phyloP scores from a whole-genome alignment of 2,113 vertebrate species.

The Coptodon rendalli region DNA sequence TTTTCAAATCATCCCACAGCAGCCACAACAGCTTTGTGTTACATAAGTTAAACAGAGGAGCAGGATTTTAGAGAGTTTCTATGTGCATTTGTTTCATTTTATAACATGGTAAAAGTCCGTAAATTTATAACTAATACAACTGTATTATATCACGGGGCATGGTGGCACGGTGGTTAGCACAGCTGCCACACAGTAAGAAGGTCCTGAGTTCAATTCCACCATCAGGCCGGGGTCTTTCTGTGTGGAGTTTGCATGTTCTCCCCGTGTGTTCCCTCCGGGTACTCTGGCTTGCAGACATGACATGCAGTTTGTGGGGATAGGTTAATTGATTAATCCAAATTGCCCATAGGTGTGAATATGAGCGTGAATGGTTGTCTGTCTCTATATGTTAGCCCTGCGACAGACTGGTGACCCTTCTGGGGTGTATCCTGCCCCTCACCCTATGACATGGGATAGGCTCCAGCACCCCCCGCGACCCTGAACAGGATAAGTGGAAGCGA shows the following conservation, averaged over 20 bases:
- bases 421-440: accelerated
- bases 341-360: not conserved
- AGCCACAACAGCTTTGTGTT: not conserved
- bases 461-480: not conserved
- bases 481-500: not conserved
- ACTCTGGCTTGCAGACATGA: not conserved
- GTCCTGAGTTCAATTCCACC: not conserved
- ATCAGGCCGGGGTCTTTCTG: not conserved
- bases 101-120: not conserved
- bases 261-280: accelerated
- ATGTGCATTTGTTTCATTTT: not conserved
- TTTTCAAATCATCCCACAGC: not conserved
- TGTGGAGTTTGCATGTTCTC: not conserved
- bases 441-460: not conserved
- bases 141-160: accelerated
- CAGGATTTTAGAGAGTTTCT: not conserved
- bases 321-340: not conserved
- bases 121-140: not conserved
- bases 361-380: accelerated
- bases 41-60: not conserved
- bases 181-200: not conserved
- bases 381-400: not conserved
- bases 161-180: not conserved
- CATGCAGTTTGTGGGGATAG: not conserved
- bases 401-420: not conserved